A percentile compares a stretch with the other conserved stretches of the same genome.
Conservation (phyloP, 2,797 vertebrate species). For the Peromyscus aztecus region DNA sequence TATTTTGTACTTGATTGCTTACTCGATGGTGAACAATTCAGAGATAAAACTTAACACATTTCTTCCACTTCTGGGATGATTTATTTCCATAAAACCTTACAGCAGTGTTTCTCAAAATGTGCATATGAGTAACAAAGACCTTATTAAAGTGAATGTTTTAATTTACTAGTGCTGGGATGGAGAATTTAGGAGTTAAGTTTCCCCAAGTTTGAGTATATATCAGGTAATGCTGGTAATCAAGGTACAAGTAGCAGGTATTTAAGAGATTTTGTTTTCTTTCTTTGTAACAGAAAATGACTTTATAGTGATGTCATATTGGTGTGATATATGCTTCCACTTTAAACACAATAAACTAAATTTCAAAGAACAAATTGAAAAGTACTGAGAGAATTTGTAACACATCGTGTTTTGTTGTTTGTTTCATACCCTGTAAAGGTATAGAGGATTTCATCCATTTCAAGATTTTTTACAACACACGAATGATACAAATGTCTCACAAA, state of each 20-base stretch:
- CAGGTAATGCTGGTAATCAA: background rate
- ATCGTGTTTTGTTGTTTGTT: background rate
- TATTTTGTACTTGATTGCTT: background rate
- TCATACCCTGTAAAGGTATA: background rate
- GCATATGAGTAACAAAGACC: background rate
- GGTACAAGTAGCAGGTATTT: background rate
- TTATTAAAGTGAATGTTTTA: background rate
- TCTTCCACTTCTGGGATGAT: background rate
- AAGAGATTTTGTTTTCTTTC: background rate
- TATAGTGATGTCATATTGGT: background rate
- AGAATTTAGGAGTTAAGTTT: background rate
- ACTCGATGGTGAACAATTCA: background rate
- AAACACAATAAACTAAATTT: background rate
- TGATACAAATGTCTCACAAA: background rate
- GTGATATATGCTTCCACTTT: background rate
- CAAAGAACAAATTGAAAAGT: background rate
- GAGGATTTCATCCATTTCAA: background rate
- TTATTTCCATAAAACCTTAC: background rate
- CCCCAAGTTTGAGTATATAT: background rate
- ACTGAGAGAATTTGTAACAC: background rate
- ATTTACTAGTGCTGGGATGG: background rate
- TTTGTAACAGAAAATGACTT: background rate
- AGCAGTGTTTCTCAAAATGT: background rate
- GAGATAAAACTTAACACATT: background rate
- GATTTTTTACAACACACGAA: background rate